phyloP scores from a whole-genome alignment of 2,888 invertebrate genomes.

The Ferdinandea cuprea region DNA sequence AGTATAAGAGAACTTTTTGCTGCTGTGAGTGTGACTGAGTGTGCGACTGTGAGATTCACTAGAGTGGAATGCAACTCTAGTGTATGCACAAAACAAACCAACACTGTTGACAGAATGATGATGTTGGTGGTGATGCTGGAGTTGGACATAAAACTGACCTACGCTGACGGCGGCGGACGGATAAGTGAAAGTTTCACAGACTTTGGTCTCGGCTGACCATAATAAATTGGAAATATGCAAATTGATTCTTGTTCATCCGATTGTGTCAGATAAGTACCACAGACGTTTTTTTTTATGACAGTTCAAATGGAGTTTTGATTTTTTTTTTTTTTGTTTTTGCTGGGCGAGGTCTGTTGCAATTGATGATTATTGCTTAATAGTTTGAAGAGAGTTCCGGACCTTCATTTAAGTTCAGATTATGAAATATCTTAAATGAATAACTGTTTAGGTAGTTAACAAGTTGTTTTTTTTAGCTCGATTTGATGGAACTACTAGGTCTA shows the following conservation, averaged over 20 bases:
- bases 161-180: constrained; percentile 25
- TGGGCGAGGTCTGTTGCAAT: constrained; percentile 2
- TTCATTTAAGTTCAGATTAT: no score
- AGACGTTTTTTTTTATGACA: not conserved
- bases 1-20: constrained; percentile 3
- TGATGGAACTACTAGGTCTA: no score
- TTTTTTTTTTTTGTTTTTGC: constrained; percentile 51
- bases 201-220: constrained; percentile 33
- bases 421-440: no score
- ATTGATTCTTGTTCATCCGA: constrained; percentile 52
- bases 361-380: not conserved
- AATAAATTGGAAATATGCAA: constrained; percentile 40
- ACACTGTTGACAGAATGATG: constrained; percentile 37
- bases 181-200: constrained; percentile 59
- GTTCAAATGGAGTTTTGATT: constrained; percentile 28
- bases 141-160: constrained; percentile 67
- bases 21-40: no score
- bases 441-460: no score
- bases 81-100: not conserved
- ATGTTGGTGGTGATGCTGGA: constrained; percentile 54
- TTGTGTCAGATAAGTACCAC: constrained; percentile 36
- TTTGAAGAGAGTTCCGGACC: not conserved
- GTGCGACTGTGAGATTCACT: constrained; percentile 39
- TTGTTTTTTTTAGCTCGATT: no score
- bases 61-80: constrained; percentile 51